phyloP scores from a whole-genome alignment of 2,888 invertebrate species.

The Lasioglossum leucozonium region DNA sequence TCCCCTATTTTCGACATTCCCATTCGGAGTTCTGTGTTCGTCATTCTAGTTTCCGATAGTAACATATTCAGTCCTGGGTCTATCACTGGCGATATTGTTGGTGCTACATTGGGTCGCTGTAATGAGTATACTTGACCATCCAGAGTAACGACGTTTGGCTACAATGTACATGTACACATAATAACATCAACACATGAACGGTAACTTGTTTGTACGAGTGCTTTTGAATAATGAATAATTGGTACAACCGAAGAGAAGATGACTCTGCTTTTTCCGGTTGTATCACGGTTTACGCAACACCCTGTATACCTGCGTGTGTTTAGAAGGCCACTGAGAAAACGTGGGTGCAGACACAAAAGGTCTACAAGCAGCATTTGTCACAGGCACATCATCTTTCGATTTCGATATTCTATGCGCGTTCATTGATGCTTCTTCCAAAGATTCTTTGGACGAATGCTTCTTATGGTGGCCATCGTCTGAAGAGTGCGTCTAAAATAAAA shows the following conservation, averaged over 20 bases:
- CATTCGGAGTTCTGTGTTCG: constrained; percentile 89
- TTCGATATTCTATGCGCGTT: constrained; percentile 52
- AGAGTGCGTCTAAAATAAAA: constrained; percentile 43
- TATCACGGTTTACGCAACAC: not conserved
- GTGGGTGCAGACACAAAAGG: constrained; percentile 62
- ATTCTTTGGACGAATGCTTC: constrained; percentile 40
- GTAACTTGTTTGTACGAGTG: constrained; percentile 10
- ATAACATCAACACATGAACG: not conserved
- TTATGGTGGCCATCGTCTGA: constrained; percentile 50
- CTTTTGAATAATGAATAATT: constrained; percentile 18
- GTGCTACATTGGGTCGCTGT: constrained; percentile 70
- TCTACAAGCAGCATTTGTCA: constrained; percentile 52
- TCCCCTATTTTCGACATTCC: constrained; percentile 87
- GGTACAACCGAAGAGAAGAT: not conserved
- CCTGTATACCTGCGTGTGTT: constrained; percentile 66
- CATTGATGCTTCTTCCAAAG: constrained; percentile 39
- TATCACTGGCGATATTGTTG: constrained; percentile 75
- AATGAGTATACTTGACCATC: constrained; percentile 77
- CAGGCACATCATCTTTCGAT: constrained; percentile 54
- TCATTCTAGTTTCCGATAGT: constrained; percentile 87
- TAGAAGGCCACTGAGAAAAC: constrained; percentile 63
- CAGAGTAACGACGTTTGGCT: constrained; percentile 75
- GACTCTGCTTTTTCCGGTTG: not conserved
- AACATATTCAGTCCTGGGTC: constrained; percentile 86
- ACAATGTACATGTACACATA: constrained; percentile 47